Evolutionary conservation across 2,113 vertebrate genomes (phyloP).

Genomic region (Pongo pygmaeus): DNA sequence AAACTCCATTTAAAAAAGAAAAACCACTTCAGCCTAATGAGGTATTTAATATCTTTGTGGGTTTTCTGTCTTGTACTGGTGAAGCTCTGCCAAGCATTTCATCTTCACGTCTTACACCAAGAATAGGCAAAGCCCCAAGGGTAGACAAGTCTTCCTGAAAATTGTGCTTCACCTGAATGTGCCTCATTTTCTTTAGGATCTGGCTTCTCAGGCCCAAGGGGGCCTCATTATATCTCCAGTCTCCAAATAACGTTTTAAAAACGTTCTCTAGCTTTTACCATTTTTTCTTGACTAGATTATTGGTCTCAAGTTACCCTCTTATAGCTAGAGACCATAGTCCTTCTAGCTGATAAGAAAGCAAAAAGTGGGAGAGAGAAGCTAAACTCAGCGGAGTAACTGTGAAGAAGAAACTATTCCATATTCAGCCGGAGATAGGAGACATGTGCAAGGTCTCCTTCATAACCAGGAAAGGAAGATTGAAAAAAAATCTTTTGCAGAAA

Average conservation of each 20-base stretch:
- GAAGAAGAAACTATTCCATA: neutral
- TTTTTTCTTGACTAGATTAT: neutral
- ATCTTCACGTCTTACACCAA: constrained; percentile 15
- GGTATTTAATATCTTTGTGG: constrained; percentile 35
- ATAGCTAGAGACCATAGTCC: neutral
- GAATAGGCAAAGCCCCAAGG: constrained; percentile 22
- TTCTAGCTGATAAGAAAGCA: neutral
- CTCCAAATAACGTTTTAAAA: neutral
- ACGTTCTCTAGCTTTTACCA: neutral
- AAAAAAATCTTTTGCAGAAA: neutral
- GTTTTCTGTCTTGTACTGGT: constrained; percentile 18
- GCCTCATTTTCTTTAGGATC: neutral
- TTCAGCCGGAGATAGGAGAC: neutral
- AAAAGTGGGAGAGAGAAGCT: neutral
- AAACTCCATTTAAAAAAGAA: neutral
- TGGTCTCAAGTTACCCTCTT: neutral
- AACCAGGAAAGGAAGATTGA: neutral
- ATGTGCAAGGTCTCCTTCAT: neutral
- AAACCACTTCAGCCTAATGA: neutral
- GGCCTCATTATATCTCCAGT: neutral
- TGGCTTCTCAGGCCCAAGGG: neutral
- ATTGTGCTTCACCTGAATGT: neutral
- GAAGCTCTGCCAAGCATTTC: constrained; percentile 36
- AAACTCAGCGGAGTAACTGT: neutral
- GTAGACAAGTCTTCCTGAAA: constrained; percentile 9